phyloP scores from a whole-genome alignment of 92 coral and sea anemone species.

The Heteractis magnifica region DNA sequence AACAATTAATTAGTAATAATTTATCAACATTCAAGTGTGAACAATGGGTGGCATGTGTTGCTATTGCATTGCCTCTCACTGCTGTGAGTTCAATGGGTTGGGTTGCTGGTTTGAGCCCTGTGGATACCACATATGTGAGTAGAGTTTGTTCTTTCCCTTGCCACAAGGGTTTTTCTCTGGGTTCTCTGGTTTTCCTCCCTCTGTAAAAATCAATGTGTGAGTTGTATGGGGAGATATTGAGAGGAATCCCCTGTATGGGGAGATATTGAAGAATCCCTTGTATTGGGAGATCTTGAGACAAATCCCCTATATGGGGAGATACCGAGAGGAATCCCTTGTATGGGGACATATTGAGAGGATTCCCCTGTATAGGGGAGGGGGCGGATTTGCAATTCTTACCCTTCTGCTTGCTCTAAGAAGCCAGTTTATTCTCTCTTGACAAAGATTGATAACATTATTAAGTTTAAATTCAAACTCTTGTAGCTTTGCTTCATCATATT shows the following conservation, averaged over 20 bases:
- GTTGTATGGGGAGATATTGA: not conserved
- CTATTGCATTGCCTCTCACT: too few relatives aligned
- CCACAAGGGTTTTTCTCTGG: too few relatives aligned
- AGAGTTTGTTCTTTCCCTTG: not conserved
- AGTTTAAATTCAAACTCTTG: slow-evolving; percentile 79
- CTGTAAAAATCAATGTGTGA: not conserved
- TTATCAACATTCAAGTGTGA: too few relatives aligned
- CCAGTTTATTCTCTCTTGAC: slow-evolving; percentile 96
- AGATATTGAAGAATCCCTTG: too few relatives aligned
- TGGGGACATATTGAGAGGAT: too few relatives aligned
- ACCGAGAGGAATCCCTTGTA: too few relatives aligned
- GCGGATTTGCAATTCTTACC: slow-evolving; percentile 38
- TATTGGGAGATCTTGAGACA: too few relatives aligned
- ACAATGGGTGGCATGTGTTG: too few relatives aligned
- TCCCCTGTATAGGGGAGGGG: too few relatives aligned
- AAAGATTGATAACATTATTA: slow-evolving; percentile 74
- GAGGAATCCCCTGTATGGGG: not conserved
- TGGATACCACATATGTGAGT: not conserved
- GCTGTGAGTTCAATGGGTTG: too few relatives aligned
- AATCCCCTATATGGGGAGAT: too few relatives aligned
- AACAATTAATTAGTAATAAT: too few relatives aligned
- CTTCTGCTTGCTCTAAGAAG: slow-evolving; percentile 82
- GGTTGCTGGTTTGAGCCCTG: not conserved
- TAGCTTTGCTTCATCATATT: slow-evolving; percentile 74
- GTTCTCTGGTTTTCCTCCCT: not conserved